Conservation (phyloP, 2,888 invertebrate species). For the Syritta pipiens region DNA sequence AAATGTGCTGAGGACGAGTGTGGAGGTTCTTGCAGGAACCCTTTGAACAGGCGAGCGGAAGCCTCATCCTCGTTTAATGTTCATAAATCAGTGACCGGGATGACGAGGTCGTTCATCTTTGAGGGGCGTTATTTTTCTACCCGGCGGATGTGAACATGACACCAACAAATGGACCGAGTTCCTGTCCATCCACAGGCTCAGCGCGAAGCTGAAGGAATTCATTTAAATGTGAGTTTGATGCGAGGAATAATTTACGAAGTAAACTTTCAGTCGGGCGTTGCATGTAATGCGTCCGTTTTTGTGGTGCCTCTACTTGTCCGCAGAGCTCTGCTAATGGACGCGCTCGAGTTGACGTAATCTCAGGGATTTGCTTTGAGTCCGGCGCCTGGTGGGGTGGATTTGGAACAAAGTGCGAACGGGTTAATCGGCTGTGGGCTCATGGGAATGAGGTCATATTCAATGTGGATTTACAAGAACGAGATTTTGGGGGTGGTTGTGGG, state of each 20-base stretch:
- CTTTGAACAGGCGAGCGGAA: constrained; percentile 1
- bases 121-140: neutral
- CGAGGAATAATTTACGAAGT: constrained; percentile 67
- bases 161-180: constrained; percentile 61
- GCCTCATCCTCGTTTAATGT: constrained; percentile 64
- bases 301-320: constrained; percentile 43
- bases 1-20: too few relatives aligned
- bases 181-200: constrained; percentile 27
- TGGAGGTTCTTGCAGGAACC: too few relatives aligned
- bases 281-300: constrained; percentile 64
- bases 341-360: constrained; percentile 39
- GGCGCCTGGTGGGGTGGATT: too few relatives aligned
- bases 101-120: constrained; percentile 69
- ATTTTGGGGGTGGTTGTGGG: too few relatives aligned
- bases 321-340: constrained; percentile 55
- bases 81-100: constrained; percentile 70
- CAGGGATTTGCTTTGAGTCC: constrained; percentile 26
- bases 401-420: too few relatives aligned
- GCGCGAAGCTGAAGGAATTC: constrained; percentile 39
- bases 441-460: too few relatives aligned
- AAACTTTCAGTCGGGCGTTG: constrained; percentile 46
- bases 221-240: constrained; percentile 63
- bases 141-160: constrained; percentile 62
- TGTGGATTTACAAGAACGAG: too few relatives aligned
- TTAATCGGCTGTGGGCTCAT: too few relatives aligned